Evolutionary conservation across 2,797 vertebrate genomes (phyloP).

Genomic region (Australoheros facetus): DNA sequence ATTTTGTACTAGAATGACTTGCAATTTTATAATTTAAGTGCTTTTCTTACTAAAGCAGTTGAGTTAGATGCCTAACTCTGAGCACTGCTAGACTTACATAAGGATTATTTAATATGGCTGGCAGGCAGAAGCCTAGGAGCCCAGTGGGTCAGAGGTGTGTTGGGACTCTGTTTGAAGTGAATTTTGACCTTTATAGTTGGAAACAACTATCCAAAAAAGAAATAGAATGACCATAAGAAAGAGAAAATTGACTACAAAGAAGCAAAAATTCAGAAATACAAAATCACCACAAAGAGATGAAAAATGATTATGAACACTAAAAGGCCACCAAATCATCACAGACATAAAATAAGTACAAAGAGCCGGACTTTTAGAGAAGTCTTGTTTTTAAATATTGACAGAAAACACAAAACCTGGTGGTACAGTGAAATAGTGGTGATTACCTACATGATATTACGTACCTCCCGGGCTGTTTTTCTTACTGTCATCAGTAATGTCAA

Average conservation of each 20-base stretch:
- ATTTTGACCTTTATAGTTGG: background rate
- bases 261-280: background rate
- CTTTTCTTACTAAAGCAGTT: background rate
- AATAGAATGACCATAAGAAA: background rate
- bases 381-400: slow-evolving; percentile 6
- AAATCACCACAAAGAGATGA: background rate
- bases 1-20: background rate
- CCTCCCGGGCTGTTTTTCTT: slow-evolving; percentile 29
- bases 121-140: background rate
- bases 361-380: fast-evolving
- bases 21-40: background rate
- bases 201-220: background rate
- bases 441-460: slow-evolving; percentile 44
- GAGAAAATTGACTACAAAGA: background rate
- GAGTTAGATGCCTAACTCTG: background rate
- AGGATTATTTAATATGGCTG: background rate
- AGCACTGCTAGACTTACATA: background rate
- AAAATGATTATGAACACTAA: background rate
- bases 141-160: background rate
- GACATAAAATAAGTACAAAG: background rate
- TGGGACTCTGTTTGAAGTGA: background rate
- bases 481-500: slow-evolving; percentile 52
- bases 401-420: background rate
- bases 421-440: slow-evolving; percentile 9
- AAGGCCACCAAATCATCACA: background rate